Percentiles rank a stretch among this genome's conserved stretches.
Evolutionary conservation across 2,113 vertebrate species (phyloP).

Genomic region (Arothron firmamentum): DNA sequence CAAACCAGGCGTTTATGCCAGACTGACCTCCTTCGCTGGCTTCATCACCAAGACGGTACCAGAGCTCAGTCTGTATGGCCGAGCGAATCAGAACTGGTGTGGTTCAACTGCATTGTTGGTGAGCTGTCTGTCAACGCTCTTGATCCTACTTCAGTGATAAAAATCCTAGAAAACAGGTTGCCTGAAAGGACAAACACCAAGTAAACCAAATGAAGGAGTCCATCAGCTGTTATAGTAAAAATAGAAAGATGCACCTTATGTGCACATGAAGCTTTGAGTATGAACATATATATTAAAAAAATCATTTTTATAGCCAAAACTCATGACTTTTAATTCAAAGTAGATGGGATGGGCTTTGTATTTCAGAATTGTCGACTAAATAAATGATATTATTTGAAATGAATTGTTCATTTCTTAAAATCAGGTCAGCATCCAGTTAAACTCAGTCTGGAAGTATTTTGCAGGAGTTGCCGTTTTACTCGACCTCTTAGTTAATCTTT

Average conservation of each 20-base stretch:
- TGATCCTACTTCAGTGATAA: conserved; percentile 52
- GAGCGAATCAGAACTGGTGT: conserved; percentile 35
- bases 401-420: conserved; percentile 38
- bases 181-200: not conserved
- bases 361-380: conserved; percentile 21
- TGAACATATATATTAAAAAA: conserved; percentile 8
- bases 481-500: not conserved
- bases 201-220: conserved; percentile 26
- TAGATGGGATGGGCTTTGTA: conserved; percentile 34
- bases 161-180: not conserved
- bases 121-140: conserved; percentile 41
- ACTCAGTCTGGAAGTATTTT: conserved; percentile 3
- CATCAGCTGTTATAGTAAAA: not conserved
- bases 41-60: conserved; percentile 59
- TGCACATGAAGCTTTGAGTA: conserved; percentile 40
- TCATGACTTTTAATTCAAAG: conserved; percentile 9
- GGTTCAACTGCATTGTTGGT: conserved; percentile 23
- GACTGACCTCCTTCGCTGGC: conserved; percentile 59
- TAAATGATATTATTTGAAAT: conserved; percentile 41
- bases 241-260: conserved; percentile 7
- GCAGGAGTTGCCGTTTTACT: not conserved
- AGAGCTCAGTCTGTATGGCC: conserved; percentile 54
- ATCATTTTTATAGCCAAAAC: conserved; percentile 3
- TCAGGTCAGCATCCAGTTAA: conserved; percentile 20
- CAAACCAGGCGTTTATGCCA: conserved; percentile 73